Evolutionary conservation across 2,888 invertebrate genomes (phyloP).

Genomic region (Mesorhabditis spiculigera): DNA sequence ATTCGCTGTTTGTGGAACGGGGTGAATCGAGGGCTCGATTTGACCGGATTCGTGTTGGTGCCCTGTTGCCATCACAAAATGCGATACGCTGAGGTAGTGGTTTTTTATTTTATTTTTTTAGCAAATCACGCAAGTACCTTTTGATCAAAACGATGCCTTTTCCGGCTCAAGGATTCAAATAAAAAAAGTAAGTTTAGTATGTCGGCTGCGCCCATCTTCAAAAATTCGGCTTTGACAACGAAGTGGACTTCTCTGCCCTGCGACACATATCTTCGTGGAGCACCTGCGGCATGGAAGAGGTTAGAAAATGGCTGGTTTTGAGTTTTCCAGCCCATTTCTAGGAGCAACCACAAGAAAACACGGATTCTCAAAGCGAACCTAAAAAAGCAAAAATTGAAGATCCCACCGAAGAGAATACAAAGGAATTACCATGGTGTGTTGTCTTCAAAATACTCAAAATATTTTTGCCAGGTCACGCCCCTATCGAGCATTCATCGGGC

Average conservation of each 20-base stretch:
- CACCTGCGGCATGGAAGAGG: conserved; percentile 32
- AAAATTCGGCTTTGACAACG: conserved; percentile 26
- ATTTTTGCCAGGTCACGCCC: background rate
- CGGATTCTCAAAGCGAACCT: background rate
- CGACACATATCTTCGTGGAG: conserved; percentile 47
- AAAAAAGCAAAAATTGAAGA: background rate
- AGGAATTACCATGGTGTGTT: background rate
- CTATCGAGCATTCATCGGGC: conserved; percentile 27
- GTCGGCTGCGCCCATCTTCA: conserved; percentile 33
- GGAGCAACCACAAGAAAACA: background rate
- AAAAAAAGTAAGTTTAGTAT: conserved; percentile 19
- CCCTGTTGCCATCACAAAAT: conserved; percentile 53
- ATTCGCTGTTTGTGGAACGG: conserved; percentile 18
- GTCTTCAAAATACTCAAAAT: too few species aligned
- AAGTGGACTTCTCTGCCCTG: conserved; percentile 39
- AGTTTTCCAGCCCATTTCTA: too few species aligned
- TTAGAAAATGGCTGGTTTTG: too few species aligned
- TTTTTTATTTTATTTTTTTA: conserved; percentile 5
- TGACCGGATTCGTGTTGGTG: background rate
- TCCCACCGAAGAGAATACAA: background rate
- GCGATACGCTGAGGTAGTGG: conserved; percentile 30
- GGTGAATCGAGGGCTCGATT: background rate
- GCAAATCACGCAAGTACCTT: too few species aligned
- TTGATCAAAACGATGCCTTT: too few species aligned
- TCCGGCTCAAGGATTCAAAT: too few species aligned